Conservation (phyloP, 1,140 invertebrate genomes). For the Ericerus pela region DNA sequence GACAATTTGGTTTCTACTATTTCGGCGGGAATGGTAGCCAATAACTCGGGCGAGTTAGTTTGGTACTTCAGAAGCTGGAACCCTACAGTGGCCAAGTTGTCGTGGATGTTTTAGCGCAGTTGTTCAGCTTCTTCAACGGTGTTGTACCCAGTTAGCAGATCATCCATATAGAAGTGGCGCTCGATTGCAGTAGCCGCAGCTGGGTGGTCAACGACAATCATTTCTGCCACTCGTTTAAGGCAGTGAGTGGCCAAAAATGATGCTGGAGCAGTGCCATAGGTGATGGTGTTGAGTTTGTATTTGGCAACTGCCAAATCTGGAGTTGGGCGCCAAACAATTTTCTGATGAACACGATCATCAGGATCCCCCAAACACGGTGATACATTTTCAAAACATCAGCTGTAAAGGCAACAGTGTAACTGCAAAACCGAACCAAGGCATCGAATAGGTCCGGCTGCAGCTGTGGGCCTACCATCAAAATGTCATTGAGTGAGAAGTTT, state of each 20-base stretch:
- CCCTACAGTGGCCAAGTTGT: not conserved
- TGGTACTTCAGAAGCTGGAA: not conserved
- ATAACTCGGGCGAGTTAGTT: not conserved
- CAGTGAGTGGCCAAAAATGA: too few species aligned
- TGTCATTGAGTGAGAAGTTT: constrained; percentile 26
- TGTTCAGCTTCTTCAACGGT: not conserved
- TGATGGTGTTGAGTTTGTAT: too few species aligned
- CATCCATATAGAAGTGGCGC: not conserved
- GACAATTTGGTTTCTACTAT: not conserved
- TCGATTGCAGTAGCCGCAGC: not conserved
- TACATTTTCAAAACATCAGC: constrained; percentile 22
- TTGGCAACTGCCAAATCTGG: not conserved
- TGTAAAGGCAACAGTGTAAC: constrained; percentile 18
- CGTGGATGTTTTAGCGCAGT: not conserved
- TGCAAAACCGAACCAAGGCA: constrained; percentile 13
- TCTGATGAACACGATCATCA: constrained; percentile 25
- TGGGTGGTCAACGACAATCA: too few species aligned
- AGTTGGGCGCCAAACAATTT: constrained; percentile 28
- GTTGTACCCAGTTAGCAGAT: not conserved
- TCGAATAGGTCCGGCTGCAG: constrained; percentile 17
- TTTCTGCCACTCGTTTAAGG: too few species aligned
- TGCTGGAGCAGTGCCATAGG: too few species aligned
- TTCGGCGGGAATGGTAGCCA: not conserved
- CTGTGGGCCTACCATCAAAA: constrained; percentile 20
- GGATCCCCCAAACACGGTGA: not conserved